Evolutionary conservation across 2,113 vertebrate genomes (phyloP).

Genomic region (Anhinga rufa): DNA sequence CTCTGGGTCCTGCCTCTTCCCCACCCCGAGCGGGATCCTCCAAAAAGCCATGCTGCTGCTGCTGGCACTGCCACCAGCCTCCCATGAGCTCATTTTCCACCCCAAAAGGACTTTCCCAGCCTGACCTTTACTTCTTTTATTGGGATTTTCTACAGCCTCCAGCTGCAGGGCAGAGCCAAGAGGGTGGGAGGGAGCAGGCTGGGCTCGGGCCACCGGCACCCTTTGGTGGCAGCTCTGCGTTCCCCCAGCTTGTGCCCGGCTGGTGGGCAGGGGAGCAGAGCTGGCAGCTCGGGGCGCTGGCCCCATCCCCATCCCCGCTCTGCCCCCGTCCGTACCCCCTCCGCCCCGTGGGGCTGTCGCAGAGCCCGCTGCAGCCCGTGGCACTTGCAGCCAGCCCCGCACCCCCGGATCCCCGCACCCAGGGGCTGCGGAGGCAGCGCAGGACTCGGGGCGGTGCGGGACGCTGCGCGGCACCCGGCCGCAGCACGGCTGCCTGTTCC

Average conservation of each 20-base stretch:
- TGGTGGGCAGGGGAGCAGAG: background rate
- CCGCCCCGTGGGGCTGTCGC: background rate
- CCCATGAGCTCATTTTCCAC: background rate
- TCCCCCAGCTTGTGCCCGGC: too few relatives aligned
- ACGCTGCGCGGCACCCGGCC: background rate
- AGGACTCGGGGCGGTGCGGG: background rate
- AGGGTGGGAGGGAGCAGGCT: background rate
- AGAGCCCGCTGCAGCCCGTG: background rate
- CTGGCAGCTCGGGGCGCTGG: background rate
- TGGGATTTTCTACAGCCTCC: background rate
- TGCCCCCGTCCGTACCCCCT: too few relatives aligned
- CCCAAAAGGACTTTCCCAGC: background rate
- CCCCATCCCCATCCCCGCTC: too few relatives aligned
- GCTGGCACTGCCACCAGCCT: background rate
- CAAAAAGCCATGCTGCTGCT: background rate
- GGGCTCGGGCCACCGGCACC: background rate
- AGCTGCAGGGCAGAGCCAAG: background rate
- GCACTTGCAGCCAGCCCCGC: background rate
- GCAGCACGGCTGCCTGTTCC: background rate
- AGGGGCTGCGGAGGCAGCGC: background rate
- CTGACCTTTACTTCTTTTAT: background rate
- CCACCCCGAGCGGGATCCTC: accelerated
- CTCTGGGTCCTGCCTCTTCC: background rate
- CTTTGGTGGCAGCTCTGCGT: background rate
- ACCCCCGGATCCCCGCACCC: background rate